These are phyloP conservation scores for Napeogenes sylphis DNA, from an alignment of 2,888 invertebrate genomes.

Conservation along the genomic window DNA sequence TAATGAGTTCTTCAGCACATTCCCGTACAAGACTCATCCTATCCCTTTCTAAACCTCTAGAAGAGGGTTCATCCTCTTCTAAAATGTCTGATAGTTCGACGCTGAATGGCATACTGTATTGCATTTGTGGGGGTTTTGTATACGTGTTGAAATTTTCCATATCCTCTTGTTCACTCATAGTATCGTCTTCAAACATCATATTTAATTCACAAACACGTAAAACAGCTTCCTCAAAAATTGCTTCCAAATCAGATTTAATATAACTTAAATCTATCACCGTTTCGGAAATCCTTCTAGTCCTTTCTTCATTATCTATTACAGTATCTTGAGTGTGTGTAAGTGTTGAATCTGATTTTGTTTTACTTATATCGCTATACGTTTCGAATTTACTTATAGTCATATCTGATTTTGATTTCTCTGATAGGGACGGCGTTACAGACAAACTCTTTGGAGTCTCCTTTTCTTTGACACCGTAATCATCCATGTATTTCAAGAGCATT, in stretches of 20 bases:
- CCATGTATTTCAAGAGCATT: constrained; percentile 71
- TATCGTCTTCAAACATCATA: constrained; percentile 51
- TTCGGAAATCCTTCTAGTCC: constrained; percentile 62
- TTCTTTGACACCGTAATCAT: constrained; percentile 56
- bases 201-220: constrained; percentile 47
- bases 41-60: constrained; percentile 49
- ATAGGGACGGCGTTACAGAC: constrained; percentile 59
- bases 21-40: constrained; percentile 44
- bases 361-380: constrained; percentile 67
- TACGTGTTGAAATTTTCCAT: constrained; percentile 63
- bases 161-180: constrained; percentile 68
- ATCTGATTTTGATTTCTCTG: constrained; percentile 71
- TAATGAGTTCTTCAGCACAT: constrained; percentile 56
- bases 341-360: constrained; percentile 71
- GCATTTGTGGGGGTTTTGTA: constrained; percentile 57
- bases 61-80: constrained; percentile 69
- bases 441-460: constrained; percentile 49
- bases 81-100: constrained; percentile 68
- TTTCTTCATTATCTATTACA: constrained; percentile 61
- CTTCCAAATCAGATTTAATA: constrained; percentile 63
- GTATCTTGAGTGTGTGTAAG: constrained; percentile 70
- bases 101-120: constrained; percentile 57
- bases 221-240: constrained; percentile 59
- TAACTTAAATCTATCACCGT: constrained; percentile 64
- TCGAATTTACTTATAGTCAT: constrained; percentile 67